Conservation (phyloP, 2,888 invertebrate genomes). For the Dascillus cervinus region DNA sequence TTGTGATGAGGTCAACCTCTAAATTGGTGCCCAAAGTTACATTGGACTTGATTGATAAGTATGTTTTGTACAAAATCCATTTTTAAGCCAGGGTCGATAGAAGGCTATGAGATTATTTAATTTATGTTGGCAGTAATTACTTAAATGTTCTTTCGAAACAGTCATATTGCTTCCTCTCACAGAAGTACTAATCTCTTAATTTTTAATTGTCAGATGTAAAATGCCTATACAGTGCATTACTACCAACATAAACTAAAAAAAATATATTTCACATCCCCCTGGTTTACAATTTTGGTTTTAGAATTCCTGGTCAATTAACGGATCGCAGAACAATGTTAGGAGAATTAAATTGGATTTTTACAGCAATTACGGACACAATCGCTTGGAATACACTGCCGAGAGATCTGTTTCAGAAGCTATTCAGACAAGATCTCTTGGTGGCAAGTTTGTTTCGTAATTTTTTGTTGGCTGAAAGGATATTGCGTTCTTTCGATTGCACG, state of each 20-base stretch:
- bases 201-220: too few relatives aligned
- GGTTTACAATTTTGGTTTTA: too few relatives aligned
- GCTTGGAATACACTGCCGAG: conserved; percentile 96
- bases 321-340: conserved; percentile 96
- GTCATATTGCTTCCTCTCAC: too few relatives aligned
- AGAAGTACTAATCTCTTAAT: too few relatives aligned
- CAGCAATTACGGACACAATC: conserved; percentile 98
- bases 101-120: too few relatives aligned
- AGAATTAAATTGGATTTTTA: conserved; percentile 99
- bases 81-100: too few relatives aligned
- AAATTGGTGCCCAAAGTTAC: conserved; percentile 76
- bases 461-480: conserved; percentile 89
- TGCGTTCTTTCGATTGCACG: conserved; percentile 93
- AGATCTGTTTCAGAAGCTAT: conserved; percentile 91
- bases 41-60: conserved; percentile 86
- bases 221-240: too few relatives aligned
- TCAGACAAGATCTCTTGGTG: conserved; percentile 95
- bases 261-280: too few relatives aligned
- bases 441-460: conserved; percentile 97
- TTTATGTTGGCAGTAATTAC: too few relatives aligned
- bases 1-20: conserved; percentile 76
- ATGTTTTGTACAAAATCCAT: conserved; percentile 38
- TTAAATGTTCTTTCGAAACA: too few relatives aligned
- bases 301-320: conserved; percentile 90
- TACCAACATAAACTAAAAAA: too few relatives aligned